Evolutionary conservation across 2,113 vertebrate species (phyloP), one percentile per base, ranked within the genome.

Genomic region (Symphodus melops): DNA sequence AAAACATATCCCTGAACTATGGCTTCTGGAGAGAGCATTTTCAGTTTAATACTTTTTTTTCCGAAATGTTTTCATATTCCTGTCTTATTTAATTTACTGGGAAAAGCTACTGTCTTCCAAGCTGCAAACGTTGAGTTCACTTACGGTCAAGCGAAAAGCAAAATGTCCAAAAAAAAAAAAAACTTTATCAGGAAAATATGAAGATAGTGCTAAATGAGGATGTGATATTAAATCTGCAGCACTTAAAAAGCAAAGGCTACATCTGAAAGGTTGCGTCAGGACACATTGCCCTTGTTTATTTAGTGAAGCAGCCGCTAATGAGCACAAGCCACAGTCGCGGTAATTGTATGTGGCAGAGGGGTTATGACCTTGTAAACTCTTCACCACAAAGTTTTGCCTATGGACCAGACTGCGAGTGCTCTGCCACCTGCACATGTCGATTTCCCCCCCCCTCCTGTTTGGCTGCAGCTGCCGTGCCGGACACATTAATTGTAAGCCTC

Each of bases 321-420:
- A 86, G 68, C 42, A 41, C 55, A 63, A 73, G 65, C 61, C 64
- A 74, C 81, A 59, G 28, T n/a, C 56, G 67, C 64, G 68, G 74
- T 88, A 89, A 92, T 86, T 78, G 73, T n/a, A 81, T 58, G 70
- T 89, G 86, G 80, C 88, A 86, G 72, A 58, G 67, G 67, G 86
- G 82, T 79, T 83, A 85, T 78, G 76, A 77, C 81, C 75, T 74
- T 60, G 57, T 74, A 83, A 83, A 89, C 55, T 82, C 85, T 66
- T 86, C 66, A 60, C 77, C 42, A 21, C 68, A 82, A 80, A 78
- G 81, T 87, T 89, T 86, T 77, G 79, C 83, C 79, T 72, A 63
- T 65, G 14, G 66, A 84, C 39, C 69, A 82, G 81, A 81, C 66
- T 59, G 55, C 23, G 58, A 74, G 58, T 63, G 49, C 69, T 59